Evolutionary conservation across 2,888 invertebrate species (phyloP).

Genomic region (Andrena dorsata): DNA sequence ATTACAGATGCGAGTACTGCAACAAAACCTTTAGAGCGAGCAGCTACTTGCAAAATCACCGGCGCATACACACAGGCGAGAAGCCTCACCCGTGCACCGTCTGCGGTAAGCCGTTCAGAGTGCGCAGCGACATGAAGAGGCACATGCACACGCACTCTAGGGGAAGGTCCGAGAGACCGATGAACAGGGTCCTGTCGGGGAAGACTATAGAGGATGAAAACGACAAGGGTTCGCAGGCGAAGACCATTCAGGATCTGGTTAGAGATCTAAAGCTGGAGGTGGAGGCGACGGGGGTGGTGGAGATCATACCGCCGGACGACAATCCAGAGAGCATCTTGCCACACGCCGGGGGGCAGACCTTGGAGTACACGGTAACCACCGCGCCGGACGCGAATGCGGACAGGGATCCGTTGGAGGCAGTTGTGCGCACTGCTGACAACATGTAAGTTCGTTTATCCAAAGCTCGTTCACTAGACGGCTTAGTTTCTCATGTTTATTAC

Average conservation of each 20-base stretch:
- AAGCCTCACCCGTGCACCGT: slow-evolving; percentile 91
- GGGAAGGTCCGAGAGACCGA: slow-evolving; percentile 74
- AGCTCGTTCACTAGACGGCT: slow-evolving; percentile 41
- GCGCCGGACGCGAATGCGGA: slow-evolving; percentile 73
- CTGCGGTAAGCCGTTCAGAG: slow-evolving; percentile 93
- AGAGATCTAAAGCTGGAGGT: slow-evolving; percentile 81
- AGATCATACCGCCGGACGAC: slow-evolving; percentile 79
- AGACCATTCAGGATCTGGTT: slow-evolving; percentile 81
- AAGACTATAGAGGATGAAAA: slow-evolving; percentile 68
- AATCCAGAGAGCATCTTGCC: slow-evolving; percentile 83
- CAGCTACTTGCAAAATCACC: slow-evolving; percentile 93
- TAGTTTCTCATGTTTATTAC: not conserved
- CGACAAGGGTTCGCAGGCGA: slow-evolving; percentile 67
- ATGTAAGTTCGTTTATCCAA: slow-evolving; percentile 81
- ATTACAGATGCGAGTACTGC: slow-evolving; percentile 95
- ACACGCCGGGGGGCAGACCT: slow-evolving; percentile 77
- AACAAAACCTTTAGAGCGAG: slow-evolving; percentile 94
- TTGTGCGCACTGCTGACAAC: slow-evolving; percentile 83
- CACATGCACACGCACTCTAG: slow-evolving; percentile 91
- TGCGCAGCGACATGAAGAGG: slow-evolving; percentile 92
- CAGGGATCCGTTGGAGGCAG: slow-evolving; percentile 84
- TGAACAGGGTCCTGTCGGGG: slow-evolving; percentile 74
- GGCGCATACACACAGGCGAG: slow-evolving; percentile 94
- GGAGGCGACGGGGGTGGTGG: slow-evolving; percentile 79
- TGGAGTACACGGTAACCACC: slow-evolving; percentile 78